Conservation (phyloP, 2,888 invertebrate genomes). For the Eurois occulta region DNA sequence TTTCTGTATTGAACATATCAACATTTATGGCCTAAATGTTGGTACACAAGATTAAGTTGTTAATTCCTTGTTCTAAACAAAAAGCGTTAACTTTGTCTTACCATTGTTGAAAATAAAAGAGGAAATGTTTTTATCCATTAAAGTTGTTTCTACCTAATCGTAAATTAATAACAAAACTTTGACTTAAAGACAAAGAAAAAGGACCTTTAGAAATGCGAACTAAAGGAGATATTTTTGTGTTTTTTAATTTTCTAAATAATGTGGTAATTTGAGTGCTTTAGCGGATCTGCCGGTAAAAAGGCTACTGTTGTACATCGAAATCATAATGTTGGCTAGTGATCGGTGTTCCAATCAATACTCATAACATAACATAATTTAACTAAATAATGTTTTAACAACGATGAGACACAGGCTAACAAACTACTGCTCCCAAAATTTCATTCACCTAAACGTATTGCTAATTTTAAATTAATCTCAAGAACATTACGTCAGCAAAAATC, state of each 20-base stretch:
- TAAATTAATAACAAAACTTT: constrained; percentile 51
- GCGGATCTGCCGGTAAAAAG: background rate
- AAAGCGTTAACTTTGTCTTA: constrained; percentile 3
- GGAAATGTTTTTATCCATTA: constrained; percentile 15
- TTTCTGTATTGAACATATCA: background rate
- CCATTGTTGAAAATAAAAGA: constrained; percentile 40
- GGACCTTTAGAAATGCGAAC: constrained; percentile 24
- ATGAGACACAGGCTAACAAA: background rate
- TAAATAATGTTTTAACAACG: background rate
- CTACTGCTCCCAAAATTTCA: background rate
- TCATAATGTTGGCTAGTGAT: background rate
- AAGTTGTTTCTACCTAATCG: constrained; percentile 23
- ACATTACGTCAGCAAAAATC: background rate
- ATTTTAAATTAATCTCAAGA: background rate
- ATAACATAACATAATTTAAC: background rate
- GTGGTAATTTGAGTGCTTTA: background rate
- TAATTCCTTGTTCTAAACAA: constrained; percentile 18
- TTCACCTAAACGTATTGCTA: background rate
- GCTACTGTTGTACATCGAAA: background rate
- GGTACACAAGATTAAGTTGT: constrained; percentile 15
- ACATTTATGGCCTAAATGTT: constrained; percentile 8
- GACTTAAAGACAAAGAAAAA: constrained; percentile 22
- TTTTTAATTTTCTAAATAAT: background rate
- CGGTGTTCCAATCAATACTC: no score
- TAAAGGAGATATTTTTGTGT: constrained; percentile 8